phyloP scores from a whole-genome alignment of 30 jellyfish, hydroid and myxozoan genomes.

The Nemopilema nomurai region DNA sequence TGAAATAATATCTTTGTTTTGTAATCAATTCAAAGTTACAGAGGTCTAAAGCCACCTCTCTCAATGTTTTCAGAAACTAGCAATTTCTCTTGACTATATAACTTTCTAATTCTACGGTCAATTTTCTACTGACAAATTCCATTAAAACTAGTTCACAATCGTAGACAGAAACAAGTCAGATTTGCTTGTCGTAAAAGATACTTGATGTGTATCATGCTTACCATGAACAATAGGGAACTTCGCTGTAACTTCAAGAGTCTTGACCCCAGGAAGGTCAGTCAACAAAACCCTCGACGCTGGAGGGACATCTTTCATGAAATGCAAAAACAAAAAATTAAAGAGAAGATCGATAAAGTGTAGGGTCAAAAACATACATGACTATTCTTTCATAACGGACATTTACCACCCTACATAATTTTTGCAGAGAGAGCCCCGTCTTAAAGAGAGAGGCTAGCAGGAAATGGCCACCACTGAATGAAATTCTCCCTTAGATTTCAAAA shows the following conservation, averaged over 20 bases:
- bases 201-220: neutral
- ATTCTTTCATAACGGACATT: neutral
- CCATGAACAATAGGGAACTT: slow-evolving; percentile 91
- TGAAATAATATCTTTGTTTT: no score
- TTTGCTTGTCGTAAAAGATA: neutral
- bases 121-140: neutral
- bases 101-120: no score
- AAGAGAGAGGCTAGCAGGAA: no score
- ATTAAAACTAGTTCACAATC: neutral
- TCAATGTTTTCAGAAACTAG: no score
- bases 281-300: slow-evolving; percentile 70
- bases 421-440: no score
- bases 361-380: neutral
- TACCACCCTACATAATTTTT: no score
- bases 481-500: no score
- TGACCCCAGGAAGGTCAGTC: slow-evolving; percentile 85
- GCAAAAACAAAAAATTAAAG: neutral
- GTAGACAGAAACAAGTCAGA: neutral
- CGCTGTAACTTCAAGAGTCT: slow-evolving; percentile 89
- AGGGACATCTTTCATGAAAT: slow-evolving; percentile 65
- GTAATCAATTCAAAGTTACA: no score
- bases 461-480: no score
- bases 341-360: neutral
- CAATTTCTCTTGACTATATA: no score
- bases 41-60: no score